Conservation (phyloP, 2,113 vertebrate genomes). For the Reinhardtius hippoglossoides region DNA sequence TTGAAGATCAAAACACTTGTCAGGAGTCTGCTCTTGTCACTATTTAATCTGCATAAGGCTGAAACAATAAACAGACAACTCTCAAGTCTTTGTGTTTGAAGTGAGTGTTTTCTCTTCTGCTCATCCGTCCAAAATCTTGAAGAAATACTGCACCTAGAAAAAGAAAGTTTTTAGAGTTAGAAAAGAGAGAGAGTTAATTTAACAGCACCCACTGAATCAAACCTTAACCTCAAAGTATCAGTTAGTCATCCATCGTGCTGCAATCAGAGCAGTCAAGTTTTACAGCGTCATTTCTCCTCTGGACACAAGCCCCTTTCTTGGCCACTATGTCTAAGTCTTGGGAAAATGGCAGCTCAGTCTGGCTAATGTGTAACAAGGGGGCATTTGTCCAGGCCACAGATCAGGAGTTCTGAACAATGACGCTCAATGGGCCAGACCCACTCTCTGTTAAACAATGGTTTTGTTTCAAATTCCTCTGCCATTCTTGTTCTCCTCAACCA, state of each 20-base stretch:
- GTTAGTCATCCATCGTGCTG: too few species aligned
- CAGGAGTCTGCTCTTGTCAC: constrained; percentile 92
- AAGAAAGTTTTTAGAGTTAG: too few species aligned
- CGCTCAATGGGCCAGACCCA: constrained; percentile 74
- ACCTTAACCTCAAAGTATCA: too few species aligned
- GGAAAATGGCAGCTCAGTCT: constrained; percentile 72
- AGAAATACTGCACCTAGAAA: constrained; percentile 94
- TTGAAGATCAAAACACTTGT: constrained; percentile 89
- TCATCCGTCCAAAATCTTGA: constrained; percentile 91
- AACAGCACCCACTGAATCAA: neutral
- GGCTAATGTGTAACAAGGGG: constrained; percentile 85
- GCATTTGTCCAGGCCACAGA: constrained; percentile 78
- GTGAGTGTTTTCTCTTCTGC: neutral
- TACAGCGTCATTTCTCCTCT: neutral
- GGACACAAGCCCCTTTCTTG: constrained; percentile 29
- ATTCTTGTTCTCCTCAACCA: constrained; percentile 65
- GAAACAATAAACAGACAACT: constrained; percentile 86
- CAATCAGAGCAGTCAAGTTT: too few species aligned
- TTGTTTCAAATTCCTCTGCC: constrained; percentile 68
- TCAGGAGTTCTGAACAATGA: constrained; percentile 81
- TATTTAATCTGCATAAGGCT: constrained; percentile 96
- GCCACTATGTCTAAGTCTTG: constrained; percentile 57
- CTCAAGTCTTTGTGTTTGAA: constrained; percentile 57
- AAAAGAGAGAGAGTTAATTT: neutral
- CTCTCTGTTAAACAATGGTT: constrained; percentile 77